Evolutionary conservation across 2,797 vertebrate species (phyloP).

Genomic region (Staurois parvus): DNA sequence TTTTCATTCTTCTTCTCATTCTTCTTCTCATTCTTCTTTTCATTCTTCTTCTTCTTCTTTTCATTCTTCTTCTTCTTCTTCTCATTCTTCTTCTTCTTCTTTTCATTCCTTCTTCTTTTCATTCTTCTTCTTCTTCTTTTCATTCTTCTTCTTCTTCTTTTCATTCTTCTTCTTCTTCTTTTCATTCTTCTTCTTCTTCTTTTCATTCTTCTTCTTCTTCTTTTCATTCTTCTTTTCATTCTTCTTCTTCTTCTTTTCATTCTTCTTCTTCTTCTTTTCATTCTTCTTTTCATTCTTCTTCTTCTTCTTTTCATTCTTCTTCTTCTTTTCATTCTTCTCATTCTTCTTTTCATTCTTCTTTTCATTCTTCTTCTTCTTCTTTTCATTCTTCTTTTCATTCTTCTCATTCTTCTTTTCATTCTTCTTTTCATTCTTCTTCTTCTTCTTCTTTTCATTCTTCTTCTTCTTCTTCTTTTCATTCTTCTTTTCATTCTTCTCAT

Average conservation of each 20-base stretch:
- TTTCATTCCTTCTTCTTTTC: neutral
- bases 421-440: neutral
- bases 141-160: neutral
- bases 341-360: no score
- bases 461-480: neutral
- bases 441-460: neutral
- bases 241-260: neutral
- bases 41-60: no score
- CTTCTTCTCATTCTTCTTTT: no score
- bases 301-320: neutral
- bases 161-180: neutral
- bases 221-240: no score
- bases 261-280: neutral
- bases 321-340: no score
- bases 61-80: neutral
- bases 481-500: no score
- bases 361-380: no score
- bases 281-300: no score
- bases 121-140: neutral
- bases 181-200: neutral
- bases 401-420: no score
- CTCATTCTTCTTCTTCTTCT: no score
- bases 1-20: no score
- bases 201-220: neutral
- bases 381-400: no score